Evolutionary conservation across 2,888 invertebrate species (phyloP).

Genomic region (Neoscelio sp.): DNA sequence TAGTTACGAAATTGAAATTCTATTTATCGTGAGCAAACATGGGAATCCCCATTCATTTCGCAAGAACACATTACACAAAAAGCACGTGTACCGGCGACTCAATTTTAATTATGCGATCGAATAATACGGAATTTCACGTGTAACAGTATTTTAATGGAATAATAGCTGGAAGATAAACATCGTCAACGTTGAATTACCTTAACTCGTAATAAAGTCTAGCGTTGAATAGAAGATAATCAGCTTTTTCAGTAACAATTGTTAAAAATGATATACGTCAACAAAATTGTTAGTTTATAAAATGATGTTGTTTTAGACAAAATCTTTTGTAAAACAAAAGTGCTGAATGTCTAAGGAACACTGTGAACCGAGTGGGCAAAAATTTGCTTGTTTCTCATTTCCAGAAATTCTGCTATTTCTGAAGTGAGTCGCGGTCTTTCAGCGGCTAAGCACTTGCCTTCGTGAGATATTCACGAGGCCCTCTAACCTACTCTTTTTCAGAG

Average conservation of each 20-base stretch:
- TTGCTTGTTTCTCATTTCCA: slow-evolving; percentile 62
- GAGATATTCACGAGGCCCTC: slow-evolving; percentile 77
- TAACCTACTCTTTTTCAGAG: slow-evolving; percentile 75
- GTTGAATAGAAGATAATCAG: background rate
- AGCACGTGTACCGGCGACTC: slow-evolving; percentile 17
- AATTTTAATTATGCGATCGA: slow-evolving; percentile 40
- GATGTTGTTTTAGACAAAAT: slow-evolving; percentile 17
- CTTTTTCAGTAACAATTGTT: background rate
- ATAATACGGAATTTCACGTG: slow-evolving; percentile 26
- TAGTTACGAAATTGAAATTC: slow-evolving; percentile 47
- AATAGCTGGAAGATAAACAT: background rate
- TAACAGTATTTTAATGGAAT: slow-evolving; percentile 6
- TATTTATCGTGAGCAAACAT: slow-evolving; percentile 42
- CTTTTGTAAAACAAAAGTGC: slow-evolving; percentile 30
- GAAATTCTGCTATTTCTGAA: slow-evolving; percentile 49
- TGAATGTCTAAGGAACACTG: background rate
- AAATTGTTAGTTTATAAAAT: slow-evolving; percentile 46
- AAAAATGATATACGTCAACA: slow-evolving; percentile 32
- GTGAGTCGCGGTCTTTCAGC: slow-evolving; percentile 63
- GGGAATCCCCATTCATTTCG: slow-evolving; percentile 20
- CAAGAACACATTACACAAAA: slow-evolving; percentile 15
- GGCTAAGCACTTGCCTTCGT: slow-evolving; percentile 73
- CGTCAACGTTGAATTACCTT: background rate
- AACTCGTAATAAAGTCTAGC: too few relatives aligned
- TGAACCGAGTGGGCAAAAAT: slow-evolving; percentile 27